A percentile compares a stretch with the other conserved stretches of the same genome.
Evolutionary conservation across 2,888 invertebrate species (phyloP).

Genomic region (Rotaria macrura): DNA sequence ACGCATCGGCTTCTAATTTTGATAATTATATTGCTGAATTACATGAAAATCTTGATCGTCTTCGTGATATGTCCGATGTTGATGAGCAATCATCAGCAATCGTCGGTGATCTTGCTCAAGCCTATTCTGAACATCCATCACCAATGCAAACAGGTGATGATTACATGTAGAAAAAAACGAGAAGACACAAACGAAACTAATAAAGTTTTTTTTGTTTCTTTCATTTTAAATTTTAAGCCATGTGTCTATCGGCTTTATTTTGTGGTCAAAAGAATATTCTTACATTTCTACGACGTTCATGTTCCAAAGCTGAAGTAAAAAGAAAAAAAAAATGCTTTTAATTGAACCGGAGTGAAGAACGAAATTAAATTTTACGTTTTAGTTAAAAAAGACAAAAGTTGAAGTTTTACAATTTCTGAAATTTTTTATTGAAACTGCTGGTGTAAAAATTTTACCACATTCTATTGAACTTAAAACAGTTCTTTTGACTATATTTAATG

Average conservation of each 20-base stretch:
- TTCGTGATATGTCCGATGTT: background rate
- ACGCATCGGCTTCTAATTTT: background rate
- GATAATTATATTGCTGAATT: background rate
- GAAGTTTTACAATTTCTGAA: constrained; percentile 41
- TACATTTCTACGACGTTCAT: constrained; percentile 29
- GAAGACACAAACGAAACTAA: background rate
- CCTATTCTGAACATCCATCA: constrained; percentile 23
- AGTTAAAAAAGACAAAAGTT: constrained; percentile 42
- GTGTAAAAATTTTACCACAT: constrained; percentile 41
- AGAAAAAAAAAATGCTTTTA: background rate
- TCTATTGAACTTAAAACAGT: constrained; percentile 42
- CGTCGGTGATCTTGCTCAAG: constrained; percentile 21
- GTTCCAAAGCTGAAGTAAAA: constrained; percentile 26
- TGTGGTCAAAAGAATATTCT: constrained; percentile 28
- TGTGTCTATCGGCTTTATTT: constrained; percentile 32
- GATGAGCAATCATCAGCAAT: constrained; percentile 13
- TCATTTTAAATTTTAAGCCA: background rate
- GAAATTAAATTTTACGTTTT: constrained; percentile 23
- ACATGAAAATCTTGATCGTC: background rate
- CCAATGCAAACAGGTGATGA: constrained; percentile 1
- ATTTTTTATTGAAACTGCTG: constrained; percentile 40
- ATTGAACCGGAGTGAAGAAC: background rate
- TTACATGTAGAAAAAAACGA: background rate
- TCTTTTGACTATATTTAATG: constrained; percentile 21
- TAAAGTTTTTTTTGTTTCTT: background rate